Conservation (phyloP, 2,888 invertebrate genomes). For the Sisyra terminalis region DNA sequence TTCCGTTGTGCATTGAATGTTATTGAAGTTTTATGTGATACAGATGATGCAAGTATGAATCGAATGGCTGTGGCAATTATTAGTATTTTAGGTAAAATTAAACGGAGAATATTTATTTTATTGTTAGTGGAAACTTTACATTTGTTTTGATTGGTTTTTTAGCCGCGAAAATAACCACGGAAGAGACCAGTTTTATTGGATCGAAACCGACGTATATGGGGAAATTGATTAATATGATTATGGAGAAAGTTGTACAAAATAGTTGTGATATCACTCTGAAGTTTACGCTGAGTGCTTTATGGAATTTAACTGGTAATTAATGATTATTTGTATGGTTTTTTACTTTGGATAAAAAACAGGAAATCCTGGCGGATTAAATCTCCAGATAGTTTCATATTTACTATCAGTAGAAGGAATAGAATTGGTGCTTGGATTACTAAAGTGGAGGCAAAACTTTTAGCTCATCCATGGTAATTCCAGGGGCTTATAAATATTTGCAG, state of each 20-base stretch:
- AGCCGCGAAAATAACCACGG: constrained; percentile 42
- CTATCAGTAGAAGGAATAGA: too few relatives aligned
- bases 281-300: constrained; percentile 57
- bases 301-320: constrained; percentile 55
- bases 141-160: constrained; percentile 10
- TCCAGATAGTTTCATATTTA: too few relatives aligned
- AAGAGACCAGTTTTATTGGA: constrained; percentile 48
- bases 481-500: too few relatives aligned
- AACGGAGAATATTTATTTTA: background rate
- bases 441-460: too few relatives aligned
- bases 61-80: constrained; percentile 68
- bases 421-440: too few relatives aligned
- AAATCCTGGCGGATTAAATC: too few relatives aligned
- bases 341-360: too few relatives aligned
- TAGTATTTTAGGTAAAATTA: constrained; percentile 39
- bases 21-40: constrained; percentile 50
- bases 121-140: background rate
- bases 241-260: constrained; percentile 31
- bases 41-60: constrained; percentile 52
- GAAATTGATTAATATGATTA: constrained; percentile 46
- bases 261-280: constrained; percentile 51
- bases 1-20: constrained; percentile 49
- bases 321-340: too few relatives aligned
- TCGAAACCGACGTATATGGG: constrained; percentile 49
- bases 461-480: too few relatives aligned